Percentiles rank a stretch among this genome's conserved stretches.
Evolutionary conservation across 2,888 invertebrate species (phyloP).

Genomic region (Dinocampus coccinellae): DNA sequence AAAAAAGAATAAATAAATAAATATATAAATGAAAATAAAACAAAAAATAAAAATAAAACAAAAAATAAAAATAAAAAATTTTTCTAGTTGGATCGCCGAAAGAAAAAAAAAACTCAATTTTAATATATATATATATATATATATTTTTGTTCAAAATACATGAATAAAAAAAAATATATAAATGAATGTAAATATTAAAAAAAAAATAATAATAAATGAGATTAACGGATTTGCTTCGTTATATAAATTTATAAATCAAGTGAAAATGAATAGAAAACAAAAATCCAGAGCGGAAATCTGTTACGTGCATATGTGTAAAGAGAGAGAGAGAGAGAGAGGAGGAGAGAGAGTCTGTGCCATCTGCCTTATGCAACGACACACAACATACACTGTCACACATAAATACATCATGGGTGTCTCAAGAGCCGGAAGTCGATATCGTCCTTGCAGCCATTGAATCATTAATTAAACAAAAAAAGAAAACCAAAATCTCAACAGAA

Average conservation of each 20-base stretch:
- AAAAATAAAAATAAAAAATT: neutral
- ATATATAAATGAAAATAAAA: neutral
- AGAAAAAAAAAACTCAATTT: conserved; percentile 13
- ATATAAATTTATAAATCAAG: neutral
- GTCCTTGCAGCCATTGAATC: conserved; percentile 10
- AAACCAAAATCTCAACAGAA: conserved; percentile 37
- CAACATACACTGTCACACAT: too few species aligned
- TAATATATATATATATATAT: neutral
- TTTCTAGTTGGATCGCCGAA: neutral
- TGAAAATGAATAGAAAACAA: conserved; percentile 6
- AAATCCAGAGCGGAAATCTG: conserved; percentile 8
- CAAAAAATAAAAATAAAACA: neutral
- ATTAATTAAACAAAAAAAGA: conserved; percentile 44
- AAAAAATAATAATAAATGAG: neutral
- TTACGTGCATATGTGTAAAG: neutral
- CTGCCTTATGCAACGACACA: conserved; percentile 40
- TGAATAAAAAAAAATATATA: neutral
- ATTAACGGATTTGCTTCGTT: neutral
- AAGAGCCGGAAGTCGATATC: conserved; percentile 35
- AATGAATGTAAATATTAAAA: neutral
- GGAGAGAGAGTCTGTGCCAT: conserved; percentile 37
- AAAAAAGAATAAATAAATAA: neutral
- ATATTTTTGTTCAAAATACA: too few species aligned
- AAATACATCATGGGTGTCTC: conserved; percentile 34
- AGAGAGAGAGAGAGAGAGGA: neutral